Evolutionary conservation across 30 jellyfish, hydroid and myxozoan genomes (phyloP).

Genomic region (Rhopilema esculentum): DNA sequence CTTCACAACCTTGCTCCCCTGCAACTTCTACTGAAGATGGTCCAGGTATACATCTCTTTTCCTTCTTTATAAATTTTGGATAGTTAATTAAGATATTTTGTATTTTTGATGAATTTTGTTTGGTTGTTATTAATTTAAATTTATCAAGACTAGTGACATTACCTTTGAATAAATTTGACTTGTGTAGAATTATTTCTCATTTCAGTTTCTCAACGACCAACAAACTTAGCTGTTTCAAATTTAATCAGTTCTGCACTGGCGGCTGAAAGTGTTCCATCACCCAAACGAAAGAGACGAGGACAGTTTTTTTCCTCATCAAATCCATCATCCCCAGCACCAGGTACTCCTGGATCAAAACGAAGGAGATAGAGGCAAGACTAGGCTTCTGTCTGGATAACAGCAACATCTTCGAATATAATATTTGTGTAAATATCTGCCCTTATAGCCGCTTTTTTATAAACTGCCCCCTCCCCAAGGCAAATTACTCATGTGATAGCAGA

Average conservation of each 20-base stretch:
- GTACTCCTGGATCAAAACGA: constrained; percentile 85
- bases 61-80: not conserved
- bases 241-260: constrained; percentile 62
- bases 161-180: too few species aligned
- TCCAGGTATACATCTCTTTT: constrained; percentile 38
- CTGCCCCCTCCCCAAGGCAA: too few species aligned
- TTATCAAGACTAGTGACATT: too few species aligned
- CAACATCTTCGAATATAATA: too few species aligned
- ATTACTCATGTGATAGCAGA: too few species aligned
- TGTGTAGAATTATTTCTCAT: not conserved
- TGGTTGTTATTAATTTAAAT: too few species aligned
- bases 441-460: too few species aligned
- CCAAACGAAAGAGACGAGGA: constrained; percentile 95
- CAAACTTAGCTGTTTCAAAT: constrained; percentile 79
- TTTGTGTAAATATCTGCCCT: too few species aligned
- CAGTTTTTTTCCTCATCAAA: constrained; percentile 85
- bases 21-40: constrained; percentile 94
- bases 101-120: too few species aligned
- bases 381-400: not conserved
- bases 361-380: constrained; percentile 32
- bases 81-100: not conserved
- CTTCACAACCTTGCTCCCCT: constrained; percentile 96
- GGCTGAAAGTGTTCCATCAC: constrained; percentile 85
- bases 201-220: constrained; percentile 86
- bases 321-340: constrained; percentile 98